phyloP scores from a whole-genome alignment of 2,113 vertebrate genomes.

The Meles meles region DNA sequence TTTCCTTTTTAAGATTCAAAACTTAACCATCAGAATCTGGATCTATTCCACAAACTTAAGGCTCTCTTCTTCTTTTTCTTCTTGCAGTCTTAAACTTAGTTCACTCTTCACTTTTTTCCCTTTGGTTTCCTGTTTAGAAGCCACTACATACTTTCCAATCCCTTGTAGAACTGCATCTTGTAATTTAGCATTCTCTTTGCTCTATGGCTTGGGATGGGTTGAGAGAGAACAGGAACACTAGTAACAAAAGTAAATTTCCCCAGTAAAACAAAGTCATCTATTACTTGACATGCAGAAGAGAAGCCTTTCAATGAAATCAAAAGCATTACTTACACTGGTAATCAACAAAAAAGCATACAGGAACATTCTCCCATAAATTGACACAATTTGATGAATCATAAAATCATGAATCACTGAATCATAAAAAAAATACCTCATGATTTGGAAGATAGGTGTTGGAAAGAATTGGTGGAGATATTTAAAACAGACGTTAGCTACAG shows the following conservation, averaged over 20 bases:
- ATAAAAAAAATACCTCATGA: conserved; percentile 44
- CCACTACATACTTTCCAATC: not conserved
- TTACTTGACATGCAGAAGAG: conserved; percentile 10
- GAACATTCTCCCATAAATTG: conserved; percentile 40
- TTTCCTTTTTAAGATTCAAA: conserved; percentile 29
- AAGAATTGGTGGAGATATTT: not conserved
- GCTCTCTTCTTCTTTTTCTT: not conserved
- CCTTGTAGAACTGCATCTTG: not conserved
- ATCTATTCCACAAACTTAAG: conserved; percentile 5
- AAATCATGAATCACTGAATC: conserved; percentile 49
- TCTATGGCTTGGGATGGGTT: not conserved
- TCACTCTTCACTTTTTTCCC: not conserved
- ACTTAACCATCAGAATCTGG: not conserved
- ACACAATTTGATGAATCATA: conserved; percentile 54
- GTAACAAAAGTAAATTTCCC: conserved; percentile 23
- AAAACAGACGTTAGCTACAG: not conserved
- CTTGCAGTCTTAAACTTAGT: not conserved
- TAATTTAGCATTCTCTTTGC: not conserved
- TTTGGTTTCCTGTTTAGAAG: not conserved
- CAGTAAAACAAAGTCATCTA: not conserved
- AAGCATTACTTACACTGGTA: conserved; percentile 35
- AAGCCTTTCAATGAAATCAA: conserved; percentile 41
- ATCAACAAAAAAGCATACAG: conserved; percentile 17
- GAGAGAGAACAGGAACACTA: not conserved
- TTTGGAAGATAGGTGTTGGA: not conserved